Conservation (phyloP, 2,888 invertebrate genomes). For the Himalopsyche japonica region DNA sequence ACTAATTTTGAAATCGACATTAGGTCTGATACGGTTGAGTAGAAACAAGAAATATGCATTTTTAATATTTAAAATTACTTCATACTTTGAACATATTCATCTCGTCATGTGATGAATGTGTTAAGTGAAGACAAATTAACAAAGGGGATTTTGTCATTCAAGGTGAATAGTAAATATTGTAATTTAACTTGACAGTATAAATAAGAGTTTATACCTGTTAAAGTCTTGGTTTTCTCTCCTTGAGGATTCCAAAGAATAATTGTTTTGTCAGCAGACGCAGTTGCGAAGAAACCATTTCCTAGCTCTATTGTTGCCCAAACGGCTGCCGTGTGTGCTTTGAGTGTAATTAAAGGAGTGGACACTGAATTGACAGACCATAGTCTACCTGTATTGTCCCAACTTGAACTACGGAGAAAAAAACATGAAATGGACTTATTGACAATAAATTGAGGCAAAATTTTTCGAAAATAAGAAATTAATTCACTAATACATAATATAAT, state of each 20-base stretch:
- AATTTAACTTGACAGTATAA: neutral
- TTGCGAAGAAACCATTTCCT: slow-evolving; percentile 66
- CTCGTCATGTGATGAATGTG: no score
- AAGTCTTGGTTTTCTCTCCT: slow-evolving; percentile 67
- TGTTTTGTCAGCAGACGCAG: slow-evolving; percentile 91
- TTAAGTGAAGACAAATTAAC: neutral
- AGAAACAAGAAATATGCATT: no score
- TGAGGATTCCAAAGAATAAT: slow-evolving; percentile 80
- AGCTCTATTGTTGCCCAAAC: slow-evolving; percentile 79
- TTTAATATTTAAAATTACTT: no score
- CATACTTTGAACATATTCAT: no score
- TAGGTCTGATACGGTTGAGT: no score
- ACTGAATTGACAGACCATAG: slow-evolving; percentile 68
- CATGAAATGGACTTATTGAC: no score
- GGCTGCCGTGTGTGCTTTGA: slow-evolving; percentile 77
- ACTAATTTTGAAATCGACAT: no score
- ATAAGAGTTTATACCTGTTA: slow-evolving; percentile 47
- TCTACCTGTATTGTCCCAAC: slow-evolving; percentile 90
- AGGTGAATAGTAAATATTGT: no score
- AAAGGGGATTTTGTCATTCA: neutral
- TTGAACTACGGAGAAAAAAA: slow-evolving; percentile 65
- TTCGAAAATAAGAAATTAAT: no score
- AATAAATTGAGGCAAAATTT: no score
- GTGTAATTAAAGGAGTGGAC: slow-evolving; percentile 58
- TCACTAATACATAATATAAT: no score